A percentile compares a stretch with the other conserved stretches of the same genome.
Evolutionary conservation across 2,797 vertebrate genomes (phyloP).

Genomic region (Muscicapa striata): DNA sequence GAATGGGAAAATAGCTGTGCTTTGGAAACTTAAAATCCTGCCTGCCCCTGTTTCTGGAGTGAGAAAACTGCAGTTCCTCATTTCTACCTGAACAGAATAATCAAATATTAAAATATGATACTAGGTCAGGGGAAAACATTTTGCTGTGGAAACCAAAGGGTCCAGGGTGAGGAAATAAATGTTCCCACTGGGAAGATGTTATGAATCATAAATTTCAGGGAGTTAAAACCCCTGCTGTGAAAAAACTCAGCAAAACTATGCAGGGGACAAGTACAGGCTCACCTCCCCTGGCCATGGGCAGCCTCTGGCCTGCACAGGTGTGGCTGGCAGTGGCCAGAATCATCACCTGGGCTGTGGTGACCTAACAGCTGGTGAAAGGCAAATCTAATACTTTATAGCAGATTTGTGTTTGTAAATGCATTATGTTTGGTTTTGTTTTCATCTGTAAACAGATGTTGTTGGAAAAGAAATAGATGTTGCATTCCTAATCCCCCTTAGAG

Average conservation of each 20-base stretch:
- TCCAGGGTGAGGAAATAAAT: neutral
- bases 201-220: neutral
- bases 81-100: neutral
- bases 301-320: accelerated
- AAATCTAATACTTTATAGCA: neutral
- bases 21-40: neutral
- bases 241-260: neutral
- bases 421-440: neutral
- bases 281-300: neutral
- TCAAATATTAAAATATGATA: neutral
- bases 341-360: neutral
- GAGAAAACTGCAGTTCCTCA: neutral
- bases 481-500: neutral
- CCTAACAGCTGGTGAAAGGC: neutral
- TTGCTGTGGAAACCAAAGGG: neutral
- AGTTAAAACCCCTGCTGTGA: neutral
- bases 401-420: neutral
- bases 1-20: neutral
- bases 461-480: neutral
- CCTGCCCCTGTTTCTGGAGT: neutral
- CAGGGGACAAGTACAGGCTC: accelerated
- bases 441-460: too few relatives aligned
- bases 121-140: neutral
- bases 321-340: neutral
- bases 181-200: neutral